Conservation (phyloP, 2,888 invertebrate species). For the Acrobasis repandana region DNA sequence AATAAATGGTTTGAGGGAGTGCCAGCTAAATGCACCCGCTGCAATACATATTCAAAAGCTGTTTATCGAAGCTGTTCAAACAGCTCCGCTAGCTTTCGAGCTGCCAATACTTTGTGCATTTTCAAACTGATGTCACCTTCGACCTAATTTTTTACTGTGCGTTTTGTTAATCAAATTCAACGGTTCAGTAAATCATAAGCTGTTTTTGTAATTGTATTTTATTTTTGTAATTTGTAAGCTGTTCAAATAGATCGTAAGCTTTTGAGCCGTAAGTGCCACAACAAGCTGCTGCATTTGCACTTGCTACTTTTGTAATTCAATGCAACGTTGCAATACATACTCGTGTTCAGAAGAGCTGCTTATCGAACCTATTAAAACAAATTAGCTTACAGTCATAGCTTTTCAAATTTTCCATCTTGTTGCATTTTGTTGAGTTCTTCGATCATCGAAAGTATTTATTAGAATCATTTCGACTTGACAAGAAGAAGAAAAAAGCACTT, state of each 20-base stretch:
- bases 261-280: not conserved
- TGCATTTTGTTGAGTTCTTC: too few relatives aligned
- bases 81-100: conserved; percentile 23
- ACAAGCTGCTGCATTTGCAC: not conserved
- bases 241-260: not conserved
- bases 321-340: not conserved
- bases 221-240: too few relatives aligned
- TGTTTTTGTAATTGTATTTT: too few relatives aligned
- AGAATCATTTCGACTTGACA: too few relatives aligned
- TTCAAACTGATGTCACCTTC: not conserved
- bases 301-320: too few relatives aligned
- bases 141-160: conserved; percentile 1
- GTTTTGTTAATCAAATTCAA: not conserved
- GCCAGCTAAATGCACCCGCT: conserved; percentile 16
- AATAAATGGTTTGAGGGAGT: conserved; percentile 21
- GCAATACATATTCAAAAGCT: conserved; percentile 31
- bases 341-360: not conserved
- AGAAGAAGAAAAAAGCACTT: too few relatives aligned
- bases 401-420: conserved; percentile 15
- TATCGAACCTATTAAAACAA: not conserved
- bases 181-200: too few relatives aligned
- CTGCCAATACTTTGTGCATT: conserved; percentile 2
- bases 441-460: too few relatives aligned
- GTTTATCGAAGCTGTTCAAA: conserved; percentile 28
- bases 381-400: not conserved